Conservation (phyloP, 1,140 invertebrate genomes). For the Psix sp. region DNA sequence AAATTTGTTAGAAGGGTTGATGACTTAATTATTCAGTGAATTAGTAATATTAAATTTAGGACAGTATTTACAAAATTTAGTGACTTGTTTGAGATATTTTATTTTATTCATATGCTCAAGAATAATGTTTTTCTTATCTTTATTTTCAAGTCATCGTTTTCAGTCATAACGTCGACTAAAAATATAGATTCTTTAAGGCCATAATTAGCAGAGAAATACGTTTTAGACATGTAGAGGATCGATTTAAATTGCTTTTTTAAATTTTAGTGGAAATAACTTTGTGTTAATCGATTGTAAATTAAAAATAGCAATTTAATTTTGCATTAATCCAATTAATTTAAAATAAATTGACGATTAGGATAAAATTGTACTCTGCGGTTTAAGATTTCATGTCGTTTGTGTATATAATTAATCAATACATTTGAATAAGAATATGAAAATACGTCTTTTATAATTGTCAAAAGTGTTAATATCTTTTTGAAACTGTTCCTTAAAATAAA, state of each 20-base stretch:
- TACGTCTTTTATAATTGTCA: background rate
- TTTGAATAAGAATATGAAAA: background rate
- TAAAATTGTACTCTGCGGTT: slow-evolving; percentile 9
- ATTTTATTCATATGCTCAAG: slow-evolving; percentile 22
- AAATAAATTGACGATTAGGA: background rate
- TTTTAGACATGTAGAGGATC: slow-evolving; percentile 10
- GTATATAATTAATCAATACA: slow-evolving; percentile 3
- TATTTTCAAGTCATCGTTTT: slow-evolving; percentile 16
- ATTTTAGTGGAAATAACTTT: too few species aligned
- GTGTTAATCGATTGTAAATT: too few species aligned
- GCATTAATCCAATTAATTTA: too few species aligned
- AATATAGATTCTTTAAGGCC: slow-evolving; percentile 24
- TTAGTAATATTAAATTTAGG: too few species aligned
- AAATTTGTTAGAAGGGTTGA: too few species aligned
- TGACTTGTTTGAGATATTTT: slow-evolving; percentile 7
- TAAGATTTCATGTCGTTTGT: slow-evolving; percentile 7
- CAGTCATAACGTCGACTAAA: slow-evolving; percentile 17
- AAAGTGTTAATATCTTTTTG: too few species aligned
- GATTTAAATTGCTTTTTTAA: too few species aligned
- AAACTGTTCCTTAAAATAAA: too few species aligned
- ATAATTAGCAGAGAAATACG: slow-evolving; percentile 15
- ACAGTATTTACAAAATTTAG: too few species aligned
- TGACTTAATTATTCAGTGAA: too few species aligned
- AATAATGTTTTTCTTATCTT: slow-evolving; percentile 9
- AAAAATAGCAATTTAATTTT: too few species aligned